These are phyloP conservation scores for Elanus axillaris DNA, from an alignment of 2,113 vertebrate genomes.

Conservation along the genomic window DNA sequence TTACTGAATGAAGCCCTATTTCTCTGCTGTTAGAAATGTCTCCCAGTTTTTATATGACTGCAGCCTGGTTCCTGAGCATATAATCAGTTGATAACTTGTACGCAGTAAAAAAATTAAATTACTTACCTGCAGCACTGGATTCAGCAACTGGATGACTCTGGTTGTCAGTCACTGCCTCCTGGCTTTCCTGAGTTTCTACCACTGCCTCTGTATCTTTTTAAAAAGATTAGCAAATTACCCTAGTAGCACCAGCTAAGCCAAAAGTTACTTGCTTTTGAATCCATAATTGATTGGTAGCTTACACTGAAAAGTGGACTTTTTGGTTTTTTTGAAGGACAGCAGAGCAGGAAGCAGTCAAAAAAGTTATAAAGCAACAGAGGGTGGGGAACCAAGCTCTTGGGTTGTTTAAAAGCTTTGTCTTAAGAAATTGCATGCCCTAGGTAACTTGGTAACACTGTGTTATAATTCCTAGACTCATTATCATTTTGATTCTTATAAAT, in stretches of 20 bases:
- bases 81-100: neutral
- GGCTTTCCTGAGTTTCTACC: neutral
- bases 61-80: neutral
- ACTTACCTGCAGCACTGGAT: slow-evolving; percentile 19
- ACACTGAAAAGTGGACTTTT: neutral
- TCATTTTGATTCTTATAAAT: neutral
- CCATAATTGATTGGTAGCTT: neutral
- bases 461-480: neutral
- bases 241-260: neutral
- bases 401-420: neutral
- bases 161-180: neutral
- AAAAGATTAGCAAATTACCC: neutral
- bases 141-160: neutral
- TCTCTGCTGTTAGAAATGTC: neutral
- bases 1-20: neutral
- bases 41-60: neutral
- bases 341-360: neutral
- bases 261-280: neutral
- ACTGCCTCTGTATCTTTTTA: neutral
- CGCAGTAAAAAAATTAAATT: neutral
- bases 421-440: neutral
- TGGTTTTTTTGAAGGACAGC: neutral
- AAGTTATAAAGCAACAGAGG: neutral
- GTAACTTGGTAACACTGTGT: neutral
- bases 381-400: neutral